These are phyloP conservation scores for Diploptera punctata DNA, from an alignment of 2,888 invertebrate genomes.

Conservation along the genomic window DNA sequence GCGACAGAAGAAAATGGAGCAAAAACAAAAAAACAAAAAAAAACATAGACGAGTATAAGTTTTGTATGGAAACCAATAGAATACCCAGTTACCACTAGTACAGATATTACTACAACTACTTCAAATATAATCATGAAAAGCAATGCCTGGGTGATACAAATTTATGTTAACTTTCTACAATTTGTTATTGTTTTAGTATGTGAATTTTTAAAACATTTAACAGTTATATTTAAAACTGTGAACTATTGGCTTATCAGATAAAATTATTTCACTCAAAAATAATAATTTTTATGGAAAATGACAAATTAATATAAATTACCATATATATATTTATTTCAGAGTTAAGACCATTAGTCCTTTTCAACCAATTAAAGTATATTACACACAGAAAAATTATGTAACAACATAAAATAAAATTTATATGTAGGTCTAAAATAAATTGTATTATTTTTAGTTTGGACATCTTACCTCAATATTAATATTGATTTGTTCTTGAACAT, in stretches of 20 bases:
- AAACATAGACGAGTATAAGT: constrained; percentile 24
- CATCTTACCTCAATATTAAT: too few relatives aligned
- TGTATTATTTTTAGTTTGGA: too few relatives aligned
- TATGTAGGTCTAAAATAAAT: too few relatives aligned
- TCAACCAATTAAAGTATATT: too few relatives aligned
- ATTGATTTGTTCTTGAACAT: too few relatives aligned
- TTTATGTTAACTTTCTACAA: neutral
- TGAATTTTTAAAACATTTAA: neutral
- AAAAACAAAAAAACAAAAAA: constrained; percentile 40
- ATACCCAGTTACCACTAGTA: constrained; percentile 14
- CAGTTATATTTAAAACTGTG: neutral
- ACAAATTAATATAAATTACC: too few relatives aligned
- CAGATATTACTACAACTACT: neutral
- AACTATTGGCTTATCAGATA: neutral
- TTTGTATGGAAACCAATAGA: constrained; percentile 11
- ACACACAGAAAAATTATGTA: too few relatives aligned
- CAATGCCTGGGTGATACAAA: neutral
- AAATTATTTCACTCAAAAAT: neutral
- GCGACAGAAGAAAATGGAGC: constrained; percentile 26
- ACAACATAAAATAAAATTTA: too few relatives aligned
- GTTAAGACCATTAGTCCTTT: too few relatives aligned
- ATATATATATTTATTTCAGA: too few relatives aligned
- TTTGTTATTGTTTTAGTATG: constrained; percentile 9
- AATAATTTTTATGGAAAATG: too few relatives aligned
- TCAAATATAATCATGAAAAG: neutral